Evolutionary conservation across 2,888 invertebrate species (phyloP), one percentile per base, ranked within the genome.

Genomic region (Drosophila mayaguana): DNA sequence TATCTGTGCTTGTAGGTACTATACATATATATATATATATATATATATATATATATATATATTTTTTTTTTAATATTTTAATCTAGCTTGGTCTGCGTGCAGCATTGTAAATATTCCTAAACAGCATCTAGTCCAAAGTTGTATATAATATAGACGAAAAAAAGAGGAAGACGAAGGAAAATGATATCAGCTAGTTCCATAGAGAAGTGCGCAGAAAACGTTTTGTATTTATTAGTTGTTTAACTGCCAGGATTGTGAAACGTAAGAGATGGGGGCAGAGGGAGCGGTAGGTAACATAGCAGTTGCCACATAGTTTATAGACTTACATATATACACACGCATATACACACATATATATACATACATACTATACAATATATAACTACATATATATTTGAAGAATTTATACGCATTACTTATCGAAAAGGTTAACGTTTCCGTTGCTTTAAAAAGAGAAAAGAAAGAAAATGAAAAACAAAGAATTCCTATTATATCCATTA

Each of bases 51-150:
- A 25, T 34, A 32, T 14, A 14, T 16, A 36, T 11, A 1, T 40
- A 28, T 38, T 32, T 25, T 46, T 22, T 12, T 14, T 36, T 22
- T 22, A 25, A 12, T 25, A 1, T 38, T 25, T 59, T 48, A 40
- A 48, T 12, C 16, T 40, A 16, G 22, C 16, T 65, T 70, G 71
- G 56, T 78, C 66, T 69, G 71, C 36, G 36, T 43, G 62, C 62
- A 62, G 59, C 64, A 80, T 62, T 83, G 79, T 83, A 90, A 77
- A 83, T 78, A 85, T 74, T 75, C 72, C 72, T 78, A 54, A 74
- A 75, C 71, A 72, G 77, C 89, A 87, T 89, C 90, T 90, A 90
- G 91, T 91, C 89, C 76, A 77, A 77, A 79, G 66, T 83, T 83
- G 78, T 83, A 83, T 48, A 80, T 85, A 86, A 65, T 61, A 57